Evolutionary conservation across 1,140 invertebrate species (phyloP).

Genomic region (Argopecten irradians): DNA sequence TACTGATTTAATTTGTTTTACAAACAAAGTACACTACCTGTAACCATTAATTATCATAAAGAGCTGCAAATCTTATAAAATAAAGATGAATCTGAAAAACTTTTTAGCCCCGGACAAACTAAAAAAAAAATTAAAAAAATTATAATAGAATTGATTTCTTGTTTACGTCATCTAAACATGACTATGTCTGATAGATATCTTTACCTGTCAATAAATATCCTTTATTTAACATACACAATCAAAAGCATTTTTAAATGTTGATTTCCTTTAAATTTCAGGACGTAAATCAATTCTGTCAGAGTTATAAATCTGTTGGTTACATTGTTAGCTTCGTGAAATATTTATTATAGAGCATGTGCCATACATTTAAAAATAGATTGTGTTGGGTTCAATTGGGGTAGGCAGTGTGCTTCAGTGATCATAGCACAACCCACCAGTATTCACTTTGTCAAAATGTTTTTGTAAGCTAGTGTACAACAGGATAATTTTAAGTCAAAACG

Average conservation of each 20-base stretch:
- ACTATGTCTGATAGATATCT: neutral
- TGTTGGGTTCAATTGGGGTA: neutral
- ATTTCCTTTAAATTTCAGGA: neutral
- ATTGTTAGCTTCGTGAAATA: neutral
- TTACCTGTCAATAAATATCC: neutral
- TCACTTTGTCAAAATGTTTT: neutral
- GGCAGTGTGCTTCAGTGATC: neutral
- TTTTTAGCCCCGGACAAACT: no score
- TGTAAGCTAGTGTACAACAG: neutral
- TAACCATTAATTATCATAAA: no score
- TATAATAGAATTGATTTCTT: no score
- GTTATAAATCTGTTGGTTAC: neutral
- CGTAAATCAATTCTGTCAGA: neutral
- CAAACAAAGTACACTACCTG: no score
- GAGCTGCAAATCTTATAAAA: no score
- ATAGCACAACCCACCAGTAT: neutral
- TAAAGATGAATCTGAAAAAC: no score
- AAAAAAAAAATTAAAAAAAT: no score
- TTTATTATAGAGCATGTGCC: constrained; percentile 6
- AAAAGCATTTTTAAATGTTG: neutral
- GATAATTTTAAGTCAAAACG: no score
- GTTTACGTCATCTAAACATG: no score
- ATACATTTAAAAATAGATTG: constrained; percentile 18
- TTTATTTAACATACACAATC: neutral
- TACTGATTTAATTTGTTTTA: no score